Percentiles rank a stretch among this genome's conserved stretches.
These are phyloP conservation scores for Triplophysa tibetana DNA, from an alignment of 2,113 vertebrate genomes.

Conservation along the genomic window DNA sequence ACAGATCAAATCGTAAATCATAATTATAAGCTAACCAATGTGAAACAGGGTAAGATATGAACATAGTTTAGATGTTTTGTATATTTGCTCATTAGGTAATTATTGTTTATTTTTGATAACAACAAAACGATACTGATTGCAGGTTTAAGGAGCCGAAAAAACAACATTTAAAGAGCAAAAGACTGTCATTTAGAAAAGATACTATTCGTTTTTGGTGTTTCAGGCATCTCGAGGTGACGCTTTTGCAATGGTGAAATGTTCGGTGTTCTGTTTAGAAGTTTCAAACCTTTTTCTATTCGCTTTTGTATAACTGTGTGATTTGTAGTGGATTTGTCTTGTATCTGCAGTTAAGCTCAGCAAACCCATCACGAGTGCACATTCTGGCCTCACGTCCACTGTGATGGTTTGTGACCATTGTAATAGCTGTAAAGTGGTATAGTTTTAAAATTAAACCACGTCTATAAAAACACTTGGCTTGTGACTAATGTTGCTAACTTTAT, in stretches of 20 bases:
- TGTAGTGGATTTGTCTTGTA: slow-evolving; percentile 26
- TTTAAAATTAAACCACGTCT: slow-evolving; percentile 22
- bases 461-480: slow-evolving; percentile 2
- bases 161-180: slow-evolving; percentile 23
- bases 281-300: slow-evolving; percentile 16
- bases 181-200: not conserved
- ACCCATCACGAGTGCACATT: not conserved
- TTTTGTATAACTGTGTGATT: slow-evolving; percentile 24
- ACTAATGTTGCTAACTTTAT: slow-evolving; percentile 14
- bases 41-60: too few species aligned
- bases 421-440: slow-evolving; percentile 28
- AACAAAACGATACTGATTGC: too few species aligned
- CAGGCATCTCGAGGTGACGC: not conserved
- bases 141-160: not conserved
- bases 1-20: too few species aligned
- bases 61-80: too few species aligned
- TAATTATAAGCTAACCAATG: too few species aligned
- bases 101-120: too few species aligned
- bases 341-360: slow-evolving; percentile 11
- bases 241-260: slow-evolving; percentile 10
- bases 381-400: slow-evolving; percentile 27
- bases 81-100: too few species aligned
- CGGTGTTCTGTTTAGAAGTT: slow-evolving; percentile 23
- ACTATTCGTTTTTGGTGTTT: slow-evolving; percentile 3
- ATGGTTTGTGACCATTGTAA: slow-evolving; percentile 29